Evolutionary conservation across 1,140 invertebrate species (phyloP).

Genomic region (Aricia agestis): DNA sequence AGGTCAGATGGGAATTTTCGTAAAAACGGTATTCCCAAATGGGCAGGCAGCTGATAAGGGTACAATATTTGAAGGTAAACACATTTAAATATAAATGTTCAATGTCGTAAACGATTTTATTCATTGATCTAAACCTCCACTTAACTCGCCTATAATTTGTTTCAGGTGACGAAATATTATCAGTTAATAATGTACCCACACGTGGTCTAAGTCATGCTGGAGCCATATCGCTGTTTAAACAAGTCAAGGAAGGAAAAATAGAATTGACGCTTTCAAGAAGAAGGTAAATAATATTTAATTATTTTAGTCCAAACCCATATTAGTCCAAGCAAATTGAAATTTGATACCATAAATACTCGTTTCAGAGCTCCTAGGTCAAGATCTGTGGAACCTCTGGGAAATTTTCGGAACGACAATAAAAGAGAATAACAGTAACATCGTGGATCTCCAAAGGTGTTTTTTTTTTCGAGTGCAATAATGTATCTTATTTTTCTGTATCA

Average conservation of each 20-base stretch:
- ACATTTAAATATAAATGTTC: not conserved
- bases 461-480: slow-evolving; percentile 59
- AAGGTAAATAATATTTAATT: slow-evolving; percentile 55
- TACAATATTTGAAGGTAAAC: slow-evolving; percentile 88
- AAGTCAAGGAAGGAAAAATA: slow-evolving; percentile 90
- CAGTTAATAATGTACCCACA: slow-evolving; percentile 89
- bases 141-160: slow-evolving; percentile 23
- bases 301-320: not conserved
- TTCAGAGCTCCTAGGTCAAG: slow-evolving; percentile 76
- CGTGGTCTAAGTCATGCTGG: slow-evolving; percentile 91
- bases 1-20: slow-evolving; percentile 93
- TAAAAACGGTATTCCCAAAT: slow-evolving; percentile 92
- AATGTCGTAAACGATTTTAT: not conserved
- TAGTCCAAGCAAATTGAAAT: not conserved
- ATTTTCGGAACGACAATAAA: slow-evolving; percentile 62
- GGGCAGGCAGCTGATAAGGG: slow-evolving; percentile 91
- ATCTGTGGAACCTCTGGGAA: slow-evolving; percentile 74
- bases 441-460: slow-evolving; percentile 51
- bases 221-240: slow-evolving; percentile 92
- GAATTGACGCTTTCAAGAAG: slow-evolving; percentile 87
- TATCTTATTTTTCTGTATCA: slow-evolving; percentile 43
- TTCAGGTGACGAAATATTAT: slow-evolving; percentile 94
- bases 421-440: slow-evolving; percentile 44
- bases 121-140: slow-evolving; percentile 8
- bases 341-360: slow-evolving; percentile 26